Percentiles rank a stretch among this genome's conserved stretches.
These are phyloP conservation scores for Chiridota heheva DNA, from an alignment of 35 echinoderm and acorn worm species.

Conservation along the genomic window DNA sequence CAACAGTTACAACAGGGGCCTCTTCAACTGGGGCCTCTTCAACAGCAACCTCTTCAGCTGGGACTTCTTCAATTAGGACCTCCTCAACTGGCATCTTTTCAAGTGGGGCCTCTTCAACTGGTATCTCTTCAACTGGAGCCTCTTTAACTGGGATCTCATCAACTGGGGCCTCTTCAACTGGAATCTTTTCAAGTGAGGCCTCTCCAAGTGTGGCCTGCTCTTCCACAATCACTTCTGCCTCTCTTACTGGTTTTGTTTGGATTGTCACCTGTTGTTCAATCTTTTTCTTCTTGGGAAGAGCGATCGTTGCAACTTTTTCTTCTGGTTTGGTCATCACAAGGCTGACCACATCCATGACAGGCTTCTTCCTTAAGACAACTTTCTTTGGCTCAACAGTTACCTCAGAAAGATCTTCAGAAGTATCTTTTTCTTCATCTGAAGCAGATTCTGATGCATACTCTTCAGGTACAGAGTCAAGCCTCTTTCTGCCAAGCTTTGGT, in stretches of 20 bases:
- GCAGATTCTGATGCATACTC: not conserved
- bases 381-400: conserved; percentile 36
- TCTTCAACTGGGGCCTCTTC: not conserved
- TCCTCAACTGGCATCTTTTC: not conserved
- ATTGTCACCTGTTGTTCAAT: conserved; percentile 3
- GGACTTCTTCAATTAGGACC: conserved; percentile 1
- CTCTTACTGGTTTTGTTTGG: not conserved
- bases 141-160: too few relatives aligned
- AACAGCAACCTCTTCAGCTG: not conserved
- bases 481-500: too few relatives aligned
- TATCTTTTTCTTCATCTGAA: conserved; percentile 5
- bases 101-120: not conserved
- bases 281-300: conserved; percentile 18
- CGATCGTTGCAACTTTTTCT: conserved; percentile 21
- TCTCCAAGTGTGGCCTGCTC: too few relatives aligned
- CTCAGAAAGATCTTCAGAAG: conserved; percentile 21
- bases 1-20: not conserved
- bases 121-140: too few relatives aligned
- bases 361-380: not conserved
- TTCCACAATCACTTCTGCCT: not conserved
- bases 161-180: too few relatives aligned
- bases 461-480: conserved; percentile 9
- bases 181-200: conserved; percentile 10
- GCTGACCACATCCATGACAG: conserved; percentile 11
- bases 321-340: conserved; percentile 15